These are phyloP conservation scores for Furnarius figulus DNA, from an alignment of 2,113 vertebrate genomes.

Conservation along the genomic window DNA sequence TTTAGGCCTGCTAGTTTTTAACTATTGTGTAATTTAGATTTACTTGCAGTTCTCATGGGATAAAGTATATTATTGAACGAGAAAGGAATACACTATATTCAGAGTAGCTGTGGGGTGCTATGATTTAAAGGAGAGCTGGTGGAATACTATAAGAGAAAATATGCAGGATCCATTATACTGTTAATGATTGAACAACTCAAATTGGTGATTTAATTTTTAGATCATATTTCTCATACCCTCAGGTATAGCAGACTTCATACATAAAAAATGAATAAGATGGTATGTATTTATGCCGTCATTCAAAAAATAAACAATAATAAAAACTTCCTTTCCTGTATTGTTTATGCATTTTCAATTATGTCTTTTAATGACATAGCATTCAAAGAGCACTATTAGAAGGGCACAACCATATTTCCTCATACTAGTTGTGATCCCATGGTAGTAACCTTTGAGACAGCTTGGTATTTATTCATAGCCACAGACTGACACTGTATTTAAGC, in stretches of 20 bases:
- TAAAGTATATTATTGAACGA: constrained; percentile 32
- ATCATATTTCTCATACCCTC: not conserved
- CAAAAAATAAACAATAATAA: not conserved
- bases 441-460: not conserved
- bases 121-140: constrained; percentile 36
- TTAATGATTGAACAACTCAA: constrained; percentile 45
- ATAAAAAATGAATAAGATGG: not conserved
- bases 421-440: not conserved
- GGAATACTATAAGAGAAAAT: constrained; percentile 15
- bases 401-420: not conserved
- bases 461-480: not conserved
- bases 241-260: not conserved
- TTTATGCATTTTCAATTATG: not conserved
- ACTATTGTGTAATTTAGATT: constrained; percentile 51
- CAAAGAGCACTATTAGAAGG: not conserved
- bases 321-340: not conserved
- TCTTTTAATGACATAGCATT: not conserved
- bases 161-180: constrained; percentile 7
- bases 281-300: not conserved
- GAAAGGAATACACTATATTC: constrained; percentile 43
- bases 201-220: constrained; percentile 45
- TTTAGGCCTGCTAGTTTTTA: constrained; percentile 25
- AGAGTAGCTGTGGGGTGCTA: constrained; percentile 39
- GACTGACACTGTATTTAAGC: not conserved
- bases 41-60: constrained; percentile 7